These are phyloP conservation scores for Drosophila buzzatii DNA, from an alignment of 2,888 invertebrate genomes.

Conservation along the genomic window DNA sequence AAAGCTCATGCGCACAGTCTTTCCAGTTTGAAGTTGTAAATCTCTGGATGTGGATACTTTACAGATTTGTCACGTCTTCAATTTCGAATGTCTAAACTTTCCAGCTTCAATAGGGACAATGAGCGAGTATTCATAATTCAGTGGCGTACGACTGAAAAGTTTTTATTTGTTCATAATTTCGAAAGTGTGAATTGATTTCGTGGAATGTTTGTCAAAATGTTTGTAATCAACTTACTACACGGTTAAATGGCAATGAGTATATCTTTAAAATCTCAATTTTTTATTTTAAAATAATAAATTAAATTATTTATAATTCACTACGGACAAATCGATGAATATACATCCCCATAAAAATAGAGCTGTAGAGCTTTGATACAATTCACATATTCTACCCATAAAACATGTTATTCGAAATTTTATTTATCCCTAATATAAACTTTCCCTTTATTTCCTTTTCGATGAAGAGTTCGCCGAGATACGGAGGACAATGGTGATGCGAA, in stretches of 20 bases:
- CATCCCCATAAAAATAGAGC: not conserved
- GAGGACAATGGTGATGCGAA: constrained; percentile 8
- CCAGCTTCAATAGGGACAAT: not conserved
- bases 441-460: constrained; percentile 6
- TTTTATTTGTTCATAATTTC: not conserved
- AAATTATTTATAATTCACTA: not conserved
- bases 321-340: not conserved
- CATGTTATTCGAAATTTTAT: not conserved
- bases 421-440: not conserved
- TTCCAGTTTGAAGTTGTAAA: not conserved
- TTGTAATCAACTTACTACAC: not conserved
- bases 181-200: not conserved
- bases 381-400: not conserved
- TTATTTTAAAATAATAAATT: not conserved
- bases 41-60: not conserved
- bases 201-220: not conserved
- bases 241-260: not conserved
- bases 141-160: not conserved
- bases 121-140: not conserved
- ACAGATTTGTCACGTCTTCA: not conserved
- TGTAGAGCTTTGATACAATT: not conserved
- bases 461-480: constrained; percentile 27
- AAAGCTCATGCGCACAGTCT: not conserved
- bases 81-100: not conserved
- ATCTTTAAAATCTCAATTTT: not conserved